Conservation (phyloP, 2,888 invertebrate species). For the Gnatocerus cornutus region DNA sequence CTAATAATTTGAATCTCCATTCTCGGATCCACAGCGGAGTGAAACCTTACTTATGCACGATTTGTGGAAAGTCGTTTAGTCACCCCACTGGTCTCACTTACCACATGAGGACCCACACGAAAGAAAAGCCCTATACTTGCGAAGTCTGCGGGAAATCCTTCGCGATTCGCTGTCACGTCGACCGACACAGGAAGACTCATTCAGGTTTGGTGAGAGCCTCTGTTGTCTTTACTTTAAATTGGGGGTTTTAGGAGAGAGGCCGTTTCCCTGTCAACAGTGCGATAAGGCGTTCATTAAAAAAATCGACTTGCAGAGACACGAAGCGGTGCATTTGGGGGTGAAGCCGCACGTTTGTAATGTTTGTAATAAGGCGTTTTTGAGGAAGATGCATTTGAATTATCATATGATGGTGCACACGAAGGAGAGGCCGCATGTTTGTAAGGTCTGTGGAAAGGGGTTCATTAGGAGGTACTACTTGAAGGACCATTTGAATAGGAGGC, state of each 20-base stretch:
- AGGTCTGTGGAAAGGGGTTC: slow-evolving; percentile 63
- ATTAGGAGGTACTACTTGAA: slow-evolving; percentile 63
- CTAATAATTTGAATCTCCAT: slow-evolving; percentile 60
- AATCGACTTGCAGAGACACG: slow-evolving; percentile 63
- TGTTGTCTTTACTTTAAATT: too few species aligned
- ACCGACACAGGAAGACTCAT: slow-evolving; percentile 63
- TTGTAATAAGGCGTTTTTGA: slow-evolving; percentile 62
- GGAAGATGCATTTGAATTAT: slow-evolving; percentile 61
- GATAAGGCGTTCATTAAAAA: slow-evolving; percentile 63
- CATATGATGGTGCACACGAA: slow-evolving; percentile 64
- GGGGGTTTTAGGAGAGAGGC: slow-evolving; percentile 61
- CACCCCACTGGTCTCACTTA: slow-evolving; percentile 62
- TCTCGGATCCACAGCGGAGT: slow-evolving; percentile 61
- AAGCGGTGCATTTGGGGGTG: slow-evolving; percentile 61
- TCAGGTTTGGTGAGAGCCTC: slow-evolving; percentile 57
- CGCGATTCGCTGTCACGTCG: slow-evolving; percentile 62
- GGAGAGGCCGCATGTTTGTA: slow-evolving; percentile 63
- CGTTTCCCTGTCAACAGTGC: slow-evolving; percentile 61
- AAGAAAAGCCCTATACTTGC: slow-evolving; percentile 64
- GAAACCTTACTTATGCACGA: slow-evolving; percentile 61
- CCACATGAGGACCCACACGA: slow-evolving; percentile 62
- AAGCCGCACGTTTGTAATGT: slow-evolving; percentile 60
- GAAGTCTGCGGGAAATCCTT: slow-evolving; percentile 62
- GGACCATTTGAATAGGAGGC: slow-evolving; percentile 61
- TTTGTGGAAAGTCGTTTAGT: slow-evolving; percentile 62